Base-by-base conservation (phyloP, 2,797 vertebrate genomes). In the Helicolenus hilgendorfi region DNA sequence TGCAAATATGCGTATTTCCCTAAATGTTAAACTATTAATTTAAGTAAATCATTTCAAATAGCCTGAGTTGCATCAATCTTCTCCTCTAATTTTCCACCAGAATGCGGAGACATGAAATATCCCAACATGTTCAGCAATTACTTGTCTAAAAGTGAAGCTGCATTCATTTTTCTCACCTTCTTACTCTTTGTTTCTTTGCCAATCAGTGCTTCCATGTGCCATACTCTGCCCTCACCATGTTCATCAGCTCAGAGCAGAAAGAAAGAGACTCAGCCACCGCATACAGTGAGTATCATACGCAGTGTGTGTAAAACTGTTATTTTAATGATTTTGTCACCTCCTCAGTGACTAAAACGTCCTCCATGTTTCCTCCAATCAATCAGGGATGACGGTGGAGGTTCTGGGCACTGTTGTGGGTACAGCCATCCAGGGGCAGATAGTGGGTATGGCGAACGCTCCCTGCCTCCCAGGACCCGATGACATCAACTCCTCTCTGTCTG, bases 161-260 rank as follows among this genome's bases (percentile, higher is more conserved):
- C 0, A 10, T 13, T 64, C 0, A 41, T 75, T 33, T 59, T 33
- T 35, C n/a, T 81, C 20, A 68, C 11, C 35, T 3, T 67, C 2
- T 29, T 5, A 0, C 7, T 55, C 3, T 8, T 15, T 62, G 4
- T 62, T 26, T 67, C 58, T 62, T 62, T 31, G 27, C 15, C 27
- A 27, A 22, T 18, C 97, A 99, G 99, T 99, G 99, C 76, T 99
- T 99, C 96, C 99, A 99, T 0, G 99, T 99, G 85, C 99, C 99
- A 2, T 99, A 99, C 95, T 99, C 99, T 0, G 98, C 99, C 0
- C 98, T 99, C 91, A 99, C 99, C 83, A 99, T 99, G 99, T 99
- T 99, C 97, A 99, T 99, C 97, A 99, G 98, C 97, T 97, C 98
- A 0, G 98, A 99, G 77, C 99, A 99, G 96, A 98, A 98, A 2